A percentile compares a stretch with the other conserved stretches of the same genome.
Evolutionary conservation across 37 sponge, comb jelly and placozoan genomes (phyloP).

Genomic region (Dysidea cf. avara): DNA sequence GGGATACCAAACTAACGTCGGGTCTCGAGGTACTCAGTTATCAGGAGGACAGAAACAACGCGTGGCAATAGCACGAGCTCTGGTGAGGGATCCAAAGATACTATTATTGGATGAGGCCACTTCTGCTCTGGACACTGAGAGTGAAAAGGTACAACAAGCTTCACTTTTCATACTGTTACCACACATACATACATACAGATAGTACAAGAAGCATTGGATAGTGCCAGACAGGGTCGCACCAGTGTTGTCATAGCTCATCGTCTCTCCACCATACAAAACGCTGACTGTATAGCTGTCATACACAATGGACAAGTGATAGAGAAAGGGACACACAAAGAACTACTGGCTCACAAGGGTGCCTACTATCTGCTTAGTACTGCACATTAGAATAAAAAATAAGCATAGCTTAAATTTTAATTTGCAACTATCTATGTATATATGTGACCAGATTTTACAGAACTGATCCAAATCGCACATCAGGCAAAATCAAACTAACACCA

Average conservation of each 20-base stretch:
- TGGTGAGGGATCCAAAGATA: conserved; percentile 27
- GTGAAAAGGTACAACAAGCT: not conserved
- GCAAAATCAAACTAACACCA: no score
- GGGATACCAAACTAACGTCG: no score
- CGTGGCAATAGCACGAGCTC: conserved; percentile 41
- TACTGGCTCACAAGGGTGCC: conserved; percentile 11
- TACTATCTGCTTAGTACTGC: no score
- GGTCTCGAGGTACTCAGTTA: not conserved
- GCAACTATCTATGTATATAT: no score
- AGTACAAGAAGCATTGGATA: conserved; percentile 83
- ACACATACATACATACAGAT: conserved; percentile 42
- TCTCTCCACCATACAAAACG: conserved; percentile 78
- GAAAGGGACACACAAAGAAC: conserved; percentile 50
- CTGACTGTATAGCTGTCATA: conserved; percentile 74
- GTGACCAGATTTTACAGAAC: no score
- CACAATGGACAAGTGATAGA: conserved; percentile 60
- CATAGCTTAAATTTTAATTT: no score
- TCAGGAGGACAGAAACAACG: conserved; percentile 40
- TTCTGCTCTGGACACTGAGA: conserved; percentile 35
- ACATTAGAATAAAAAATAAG: no score
- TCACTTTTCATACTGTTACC: not conserved
- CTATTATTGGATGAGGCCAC: conserved; percentile 41
- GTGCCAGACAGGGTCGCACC: conserved; percentile 77
- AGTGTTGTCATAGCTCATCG: conserved; percentile 83
- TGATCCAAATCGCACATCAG: no score